Evolutionary conservation across 1,140 invertebrate species (phyloP), one percentile per base, ranked within the genome.

Genomic region (Babylonia areolata): DNA sequence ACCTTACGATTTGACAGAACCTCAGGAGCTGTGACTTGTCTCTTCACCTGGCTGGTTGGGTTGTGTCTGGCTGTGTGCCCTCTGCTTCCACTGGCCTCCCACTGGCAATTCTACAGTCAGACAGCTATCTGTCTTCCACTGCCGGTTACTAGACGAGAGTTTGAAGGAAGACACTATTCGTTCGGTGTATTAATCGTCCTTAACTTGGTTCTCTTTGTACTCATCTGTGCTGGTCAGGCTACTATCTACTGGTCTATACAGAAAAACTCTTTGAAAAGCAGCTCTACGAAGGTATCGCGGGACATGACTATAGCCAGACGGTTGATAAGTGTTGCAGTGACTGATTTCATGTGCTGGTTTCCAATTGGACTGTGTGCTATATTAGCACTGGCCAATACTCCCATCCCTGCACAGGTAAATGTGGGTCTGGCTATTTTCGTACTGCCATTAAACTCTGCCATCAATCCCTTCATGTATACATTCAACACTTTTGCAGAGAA

Each of bases 281-380:
- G 6, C 42, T 1, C 39, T 17, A 17, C 35, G 0, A 79, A n/a
- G 11, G 12, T 39, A 5, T 3, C 39, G n/a, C n/a, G 42, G 42
- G 28, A 79, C n/a, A 28, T 79, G n/a, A 23, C 11, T n/a, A 79
- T 79, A 11, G 77, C 77, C 3, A 17, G 40, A 37, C 77, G 77
- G 5, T 42, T 79, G 77, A 79, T 79, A 37, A 79, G 1, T 28
- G 31, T 79, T 37, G 77, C 42, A n/a, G 11, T 79, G 0, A 35
- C 77, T 6, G 42, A 79, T 37, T 79, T 79, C 28, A 31, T 79
- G 37, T 79, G 77, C 42, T 79, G 77, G 77, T 79, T 79, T 79
- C 77, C 77, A 28, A 51, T 79, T 42, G 77, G 39, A 35, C 3
- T 79, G 39, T 42, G 23, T 11, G 77, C 39, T 0, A 39, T 79